Conservation (phyloP, 2,888 invertebrate species). For the Drosophila emarginata region DNA sequence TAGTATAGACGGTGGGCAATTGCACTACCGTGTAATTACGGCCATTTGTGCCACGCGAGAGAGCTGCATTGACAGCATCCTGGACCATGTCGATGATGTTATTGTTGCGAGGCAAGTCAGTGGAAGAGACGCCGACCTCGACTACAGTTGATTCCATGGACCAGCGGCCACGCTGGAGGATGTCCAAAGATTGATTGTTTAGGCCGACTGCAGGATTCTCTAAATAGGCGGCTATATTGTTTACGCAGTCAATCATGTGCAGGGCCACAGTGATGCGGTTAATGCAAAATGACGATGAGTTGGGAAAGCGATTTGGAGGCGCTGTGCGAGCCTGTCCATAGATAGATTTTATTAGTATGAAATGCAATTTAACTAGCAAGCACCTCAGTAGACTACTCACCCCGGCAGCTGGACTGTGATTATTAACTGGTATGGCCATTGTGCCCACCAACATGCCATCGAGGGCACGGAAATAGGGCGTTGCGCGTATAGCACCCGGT, state of each 20-base stretch:
- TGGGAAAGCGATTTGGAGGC: constrained; percentile 79
- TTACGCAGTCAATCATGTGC: constrained; percentile 82
- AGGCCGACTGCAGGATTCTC: constrained; percentile 82
- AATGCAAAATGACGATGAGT: constrained; percentile 82
- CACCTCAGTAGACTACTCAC: constrained; percentile 27
- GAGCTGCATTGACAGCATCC: constrained; percentile 82
- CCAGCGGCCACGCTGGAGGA: constrained; percentile 82
- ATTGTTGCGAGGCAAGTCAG: constrained; percentile 81
- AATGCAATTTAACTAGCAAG: neutral
- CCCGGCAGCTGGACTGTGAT: constrained; percentile 45
- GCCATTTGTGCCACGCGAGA: constrained; percentile 79
- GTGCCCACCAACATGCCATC: constrained; percentile 83
- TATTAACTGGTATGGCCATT: constrained; percentile 82
- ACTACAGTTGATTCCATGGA: constrained; percentile 83
- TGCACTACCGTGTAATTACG: constrained; percentile 82
- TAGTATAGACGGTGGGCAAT: constrained; percentile 79
- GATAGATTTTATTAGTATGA: neutral
- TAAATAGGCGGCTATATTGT: constrained; percentile 82
- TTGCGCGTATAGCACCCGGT: constrained; percentile 77
- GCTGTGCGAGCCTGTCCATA: constrained; percentile 45
- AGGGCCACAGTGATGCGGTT: constrained; percentile 82
- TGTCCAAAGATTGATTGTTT: constrained; percentile 82
- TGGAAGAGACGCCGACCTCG: constrained; percentile 82
- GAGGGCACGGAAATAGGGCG: constrained; percentile 79
- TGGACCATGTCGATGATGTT: constrained; percentile 82